Conservation (phyloP, 2,888 invertebrate genomes). For the Conus canariensis region DNA sequence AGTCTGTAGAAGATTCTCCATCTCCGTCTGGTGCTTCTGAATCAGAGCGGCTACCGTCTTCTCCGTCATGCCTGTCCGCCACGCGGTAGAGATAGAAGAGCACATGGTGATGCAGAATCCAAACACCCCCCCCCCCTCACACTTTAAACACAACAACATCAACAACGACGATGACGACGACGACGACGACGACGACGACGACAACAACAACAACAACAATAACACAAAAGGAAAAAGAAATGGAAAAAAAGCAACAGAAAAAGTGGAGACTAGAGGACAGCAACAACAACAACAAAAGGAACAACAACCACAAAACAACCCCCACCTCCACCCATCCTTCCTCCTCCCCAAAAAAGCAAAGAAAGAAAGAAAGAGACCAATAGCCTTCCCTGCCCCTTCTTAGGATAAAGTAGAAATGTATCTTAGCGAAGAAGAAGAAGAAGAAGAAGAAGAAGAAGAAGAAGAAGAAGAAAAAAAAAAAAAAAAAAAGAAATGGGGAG, state of each 20-base stretch:
- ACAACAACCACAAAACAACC: not conserved
- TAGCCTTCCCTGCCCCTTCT: no score
- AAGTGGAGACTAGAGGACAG: no score
- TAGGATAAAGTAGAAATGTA: no score
- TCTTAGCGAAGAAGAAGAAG: not conserved
- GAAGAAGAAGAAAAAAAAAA: not conserved
- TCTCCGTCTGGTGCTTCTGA: slow-evolving; percentile 68
- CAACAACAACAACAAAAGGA: not conserved
- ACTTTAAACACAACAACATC: no score
- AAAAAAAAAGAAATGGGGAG: not conserved
- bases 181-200: not conserved
- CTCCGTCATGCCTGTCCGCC: slow-evolving; percentile 58
- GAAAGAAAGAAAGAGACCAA: not conserved
- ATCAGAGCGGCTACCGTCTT: slow-evolving; percentile 63
- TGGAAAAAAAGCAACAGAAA: not conserved
- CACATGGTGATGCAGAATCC: no score
- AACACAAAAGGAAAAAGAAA: not conserved
- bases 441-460: not conserved
- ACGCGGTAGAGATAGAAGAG: not conserved
- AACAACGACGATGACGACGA: not conserved
- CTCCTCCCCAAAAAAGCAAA: not conserved
- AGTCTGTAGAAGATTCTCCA: slow-evolving; percentile 56
- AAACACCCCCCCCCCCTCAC: no score
- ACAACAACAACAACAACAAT: not conserved
- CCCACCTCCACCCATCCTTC: no score